Evolutionary conservation across 2,888 invertebrate species (phyloP).

Genomic region (Nipponacmea schrenckii): DNA sequence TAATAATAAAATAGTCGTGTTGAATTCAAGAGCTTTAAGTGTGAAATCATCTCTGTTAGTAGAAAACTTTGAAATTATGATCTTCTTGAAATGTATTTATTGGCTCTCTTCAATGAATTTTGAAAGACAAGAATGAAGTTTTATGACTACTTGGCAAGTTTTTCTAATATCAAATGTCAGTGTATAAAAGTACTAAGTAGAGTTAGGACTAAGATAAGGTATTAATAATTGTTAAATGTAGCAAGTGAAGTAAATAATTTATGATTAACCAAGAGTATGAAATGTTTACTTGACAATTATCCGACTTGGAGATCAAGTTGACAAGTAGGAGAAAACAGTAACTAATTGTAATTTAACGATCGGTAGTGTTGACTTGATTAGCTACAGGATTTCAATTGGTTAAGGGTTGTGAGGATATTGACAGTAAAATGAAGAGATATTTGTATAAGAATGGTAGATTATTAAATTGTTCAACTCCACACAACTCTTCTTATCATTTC

Average conservation of each 20-base stretch:
- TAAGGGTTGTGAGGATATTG: background rate
- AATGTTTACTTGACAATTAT: background rate
- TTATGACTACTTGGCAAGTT: too few species aligned
- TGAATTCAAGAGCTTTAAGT: too few species aligned
- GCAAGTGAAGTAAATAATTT: background rate
- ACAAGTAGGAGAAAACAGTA: slow-evolving; percentile 15
- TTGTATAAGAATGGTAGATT: background rate
- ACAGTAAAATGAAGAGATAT: slow-evolving; percentile 6
- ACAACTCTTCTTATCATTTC: too few species aligned
- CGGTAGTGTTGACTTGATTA: slow-evolving; percentile 8
- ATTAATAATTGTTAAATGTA: background rate
- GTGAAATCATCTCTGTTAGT: too few species aligned
- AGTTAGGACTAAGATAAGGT: background rate
- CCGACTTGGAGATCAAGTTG: background rate
- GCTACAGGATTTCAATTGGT: background rate
- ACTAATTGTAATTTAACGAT: slow-evolving; percentile 19
- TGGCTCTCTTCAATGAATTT: too few species aligned
- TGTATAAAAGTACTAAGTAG: too few species aligned
- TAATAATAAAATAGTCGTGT: too few species aligned
- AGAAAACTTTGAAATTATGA: too few species aligned
- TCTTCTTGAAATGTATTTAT: too few species aligned
- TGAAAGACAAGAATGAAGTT: too few species aligned
- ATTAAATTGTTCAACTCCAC: background rate
- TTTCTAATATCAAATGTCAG: too few species aligned
- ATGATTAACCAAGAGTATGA: background rate